Conservation (phyloP, 2,888 invertebrate species). For the Charanyca ferruginea region DNA sequence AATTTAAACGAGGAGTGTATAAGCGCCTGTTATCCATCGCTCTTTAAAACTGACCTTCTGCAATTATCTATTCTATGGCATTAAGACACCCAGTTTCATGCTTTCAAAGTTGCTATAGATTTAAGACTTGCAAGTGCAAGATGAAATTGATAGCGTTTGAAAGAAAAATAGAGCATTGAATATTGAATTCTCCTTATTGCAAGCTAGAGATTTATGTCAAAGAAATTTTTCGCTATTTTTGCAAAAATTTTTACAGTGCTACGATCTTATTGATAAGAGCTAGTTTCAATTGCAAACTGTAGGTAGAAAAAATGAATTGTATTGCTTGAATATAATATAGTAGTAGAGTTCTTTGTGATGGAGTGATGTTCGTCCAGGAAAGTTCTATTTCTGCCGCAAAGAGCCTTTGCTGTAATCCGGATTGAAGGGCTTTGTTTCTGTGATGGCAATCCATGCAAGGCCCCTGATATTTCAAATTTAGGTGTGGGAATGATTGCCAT, state of each 20-base stretch:
- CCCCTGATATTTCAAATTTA: no score
- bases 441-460: no score
- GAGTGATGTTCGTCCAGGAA: no score
- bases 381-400: no score
- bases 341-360: no score
- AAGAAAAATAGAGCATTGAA: constrained; percentile 32
- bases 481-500: no score
- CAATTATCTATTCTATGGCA: neutral
- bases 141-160: constrained; percentile 36
- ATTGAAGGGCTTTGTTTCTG: no score
- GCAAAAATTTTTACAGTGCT: neutral
- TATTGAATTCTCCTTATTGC: constrained; percentile 47
- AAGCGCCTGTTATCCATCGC: no score
- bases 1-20: no score
- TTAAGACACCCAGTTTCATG: constrained; percentile 23
- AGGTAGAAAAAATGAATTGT: neutral
- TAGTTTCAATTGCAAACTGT: neutral
- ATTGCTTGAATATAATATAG: no score
- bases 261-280: constrained; percentile 11
- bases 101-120: constrained; percentile 33
- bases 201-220: constrained; percentile 16
- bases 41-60: neutral
- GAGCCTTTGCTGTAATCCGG: no score
- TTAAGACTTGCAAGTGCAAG: constrained; percentile 31
- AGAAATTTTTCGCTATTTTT: neutral